Conservation (phyloP, 2,113 vertebrate species). For the Eudyptes chrysolophus region DNA sequence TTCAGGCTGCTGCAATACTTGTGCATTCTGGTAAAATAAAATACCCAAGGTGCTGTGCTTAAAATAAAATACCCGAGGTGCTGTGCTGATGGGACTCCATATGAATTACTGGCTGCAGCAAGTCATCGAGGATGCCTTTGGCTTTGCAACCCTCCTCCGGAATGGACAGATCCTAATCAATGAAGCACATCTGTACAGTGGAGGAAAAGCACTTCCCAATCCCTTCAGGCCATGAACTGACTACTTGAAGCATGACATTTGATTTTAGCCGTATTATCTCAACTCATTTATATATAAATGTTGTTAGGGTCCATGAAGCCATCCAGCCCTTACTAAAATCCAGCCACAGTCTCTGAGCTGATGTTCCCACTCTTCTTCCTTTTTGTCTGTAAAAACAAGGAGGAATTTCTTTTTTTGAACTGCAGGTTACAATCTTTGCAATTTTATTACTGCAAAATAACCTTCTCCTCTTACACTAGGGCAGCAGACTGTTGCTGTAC, state of each 20-base stretch:
- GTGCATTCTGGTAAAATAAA: neutral
- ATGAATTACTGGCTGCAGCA: neutral
- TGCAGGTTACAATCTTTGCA: neutral
- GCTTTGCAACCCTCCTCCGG: neutral
- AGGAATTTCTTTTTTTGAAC: neutral
- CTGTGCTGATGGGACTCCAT: neutral
- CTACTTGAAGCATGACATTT: conserved; percentile 53
- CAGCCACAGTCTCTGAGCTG: neutral
- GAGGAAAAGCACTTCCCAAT: neutral
- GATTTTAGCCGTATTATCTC: conserved; percentile 51
- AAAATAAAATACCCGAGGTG: neutral
- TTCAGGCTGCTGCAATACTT: neutral
- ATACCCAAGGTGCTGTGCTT: neutral
- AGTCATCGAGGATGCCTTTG: neutral
- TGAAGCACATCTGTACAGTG: conserved; percentile 18
- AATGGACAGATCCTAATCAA: conserved; percentile 36
- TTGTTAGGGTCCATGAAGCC: neutral
- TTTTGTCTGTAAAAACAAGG: neutral
- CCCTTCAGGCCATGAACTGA: conserved; percentile 1
- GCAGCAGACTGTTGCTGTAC: neutral
- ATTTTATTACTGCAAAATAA: neutral
- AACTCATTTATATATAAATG: conserved; percentile 22
- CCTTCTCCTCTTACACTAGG: neutral
- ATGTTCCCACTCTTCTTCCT: neutral
- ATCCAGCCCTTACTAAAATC: conserved; percentile 16